Evolutionary conservation across 1,140 invertebrate genomes (phyloP).

Genomic region (Parasteatoda tepidariorum): DNA sequence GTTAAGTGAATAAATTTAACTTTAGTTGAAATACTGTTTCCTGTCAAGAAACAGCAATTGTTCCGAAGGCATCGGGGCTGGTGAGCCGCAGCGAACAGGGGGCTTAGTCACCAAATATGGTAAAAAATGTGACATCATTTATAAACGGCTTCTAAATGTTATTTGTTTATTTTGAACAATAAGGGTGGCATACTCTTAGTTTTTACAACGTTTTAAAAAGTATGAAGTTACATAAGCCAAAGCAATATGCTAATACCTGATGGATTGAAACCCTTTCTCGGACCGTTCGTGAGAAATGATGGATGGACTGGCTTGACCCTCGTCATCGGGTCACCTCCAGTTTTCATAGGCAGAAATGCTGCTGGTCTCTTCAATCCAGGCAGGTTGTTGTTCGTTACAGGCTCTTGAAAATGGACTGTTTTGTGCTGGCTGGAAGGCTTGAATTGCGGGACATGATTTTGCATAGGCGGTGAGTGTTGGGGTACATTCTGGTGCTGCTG

Average conservation of each 20-base stretch:
- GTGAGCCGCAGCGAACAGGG: too few relatives aligned
- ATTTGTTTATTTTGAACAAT: too few relatives aligned
- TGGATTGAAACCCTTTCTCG: slow-evolving; percentile 8
- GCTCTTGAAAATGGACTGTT: not conserved
- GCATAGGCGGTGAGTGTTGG: not conserved
- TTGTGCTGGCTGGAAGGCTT: slow-evolving; percentile 19
- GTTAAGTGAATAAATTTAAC: too few relatives aligned
- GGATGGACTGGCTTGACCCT: slow-evolving; percentile 43
- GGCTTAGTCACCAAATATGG: too few relatives aligned
- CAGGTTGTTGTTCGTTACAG: not conserved
- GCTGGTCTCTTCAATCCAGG: slow-evolving; percentile 41
- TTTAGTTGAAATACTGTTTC: too few relatives aligned
- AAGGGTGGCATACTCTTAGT: too few relatives aligned
- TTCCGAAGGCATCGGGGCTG: too few relatives aligned
- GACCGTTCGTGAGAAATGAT: slow-evolving; percentile 31
- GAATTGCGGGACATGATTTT: slow-evolving; percentile 16
- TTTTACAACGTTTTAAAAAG: not conserved
- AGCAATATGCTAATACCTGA: not conserved
- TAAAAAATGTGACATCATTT: too few relatives aligned
- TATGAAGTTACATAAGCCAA: not conserved
- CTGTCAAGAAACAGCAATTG: too few relatives aligned
- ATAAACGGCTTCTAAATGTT: too few relatives aligned
- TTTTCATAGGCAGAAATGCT: slow-evolving; percentile 51
- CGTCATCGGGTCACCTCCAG: slow-evolving; percentile 9
- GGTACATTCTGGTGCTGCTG: not conserved